Base-by-base conservation (phyloP, 2,888 invertebrate genomes). In the Chirona hameri region DNA sequence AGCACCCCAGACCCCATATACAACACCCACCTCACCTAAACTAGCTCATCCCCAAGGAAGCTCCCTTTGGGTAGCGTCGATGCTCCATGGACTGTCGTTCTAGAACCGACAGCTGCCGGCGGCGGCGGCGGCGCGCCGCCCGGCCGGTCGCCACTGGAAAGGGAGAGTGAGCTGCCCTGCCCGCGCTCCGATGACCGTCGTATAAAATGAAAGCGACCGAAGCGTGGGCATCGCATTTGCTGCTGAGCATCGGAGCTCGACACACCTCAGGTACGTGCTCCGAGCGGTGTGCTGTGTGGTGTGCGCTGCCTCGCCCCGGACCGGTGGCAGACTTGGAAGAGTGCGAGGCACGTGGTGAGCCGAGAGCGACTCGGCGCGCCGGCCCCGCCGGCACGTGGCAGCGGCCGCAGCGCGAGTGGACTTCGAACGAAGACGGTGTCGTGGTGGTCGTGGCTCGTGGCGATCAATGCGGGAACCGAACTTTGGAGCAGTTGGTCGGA, bases 211-310 rank as follows among this genome's bases (percentile, higher is more conserved):
- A 76, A 76, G 76, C 76, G 76, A 3, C 76, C 15, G 2, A 1
- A 46, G 39, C 76, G 10, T 9, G 4, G 24, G 18, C 24, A 46
- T 10, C 76, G 76, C 46, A 76, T 46, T 76, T 46, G 31, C 46
- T 2, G 76, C 76, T 12, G 9, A 14, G 24, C 21, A 4, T 21
- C 46, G 27, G 14, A 27, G 39, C 46, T 31, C 31, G 31, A 29
- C 14, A 46, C 39, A 76, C 76, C 76, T 7, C 76, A 76, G 76
- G 76, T 76, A 76, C 39, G 76, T 76, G 76, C 39, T 69, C 69
- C 24, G 76, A 15, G 76, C 72, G 15, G 31, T 69, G 27, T 69
- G 27, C 14, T 14, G 12, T 15, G 69, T 29, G 60, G 69, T 52
- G 52, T 52, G 52, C 14, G 69, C 5, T 27, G 29, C 4, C 27